Conservation (phyloP, 2,888 invertebrate species). For the Rhopalosiphum nymphaeae region DNA sequence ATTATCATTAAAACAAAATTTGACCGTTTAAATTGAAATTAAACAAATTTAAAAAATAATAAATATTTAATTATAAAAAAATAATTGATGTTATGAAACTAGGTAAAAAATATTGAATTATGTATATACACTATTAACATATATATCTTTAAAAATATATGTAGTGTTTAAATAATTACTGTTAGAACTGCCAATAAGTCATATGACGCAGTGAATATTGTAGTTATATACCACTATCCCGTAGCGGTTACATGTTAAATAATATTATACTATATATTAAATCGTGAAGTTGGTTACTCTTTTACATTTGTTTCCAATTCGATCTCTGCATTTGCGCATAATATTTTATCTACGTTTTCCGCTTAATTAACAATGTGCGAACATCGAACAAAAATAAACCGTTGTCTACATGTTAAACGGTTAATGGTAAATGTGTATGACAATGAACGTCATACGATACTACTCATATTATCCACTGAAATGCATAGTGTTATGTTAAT, state of each 20-base stretch:
- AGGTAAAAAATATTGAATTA: background rate
- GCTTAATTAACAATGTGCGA: background rate
- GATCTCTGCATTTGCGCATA: background rate
- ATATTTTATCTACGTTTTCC: background rate
- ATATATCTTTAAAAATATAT: too few relatives aligned
- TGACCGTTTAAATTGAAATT: background rate
- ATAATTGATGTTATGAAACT: background rate
- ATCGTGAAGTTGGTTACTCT: background rate
- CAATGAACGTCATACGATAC: background rate
- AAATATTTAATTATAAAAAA: background rate
- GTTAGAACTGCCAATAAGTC: background rate
- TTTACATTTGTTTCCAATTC: background rate
- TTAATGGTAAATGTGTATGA: background rate
- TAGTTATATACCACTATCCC: background rate
- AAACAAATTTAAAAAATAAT: background rate
- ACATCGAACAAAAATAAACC: background rate
- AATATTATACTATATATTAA: background rate
- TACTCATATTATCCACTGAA: background rate
- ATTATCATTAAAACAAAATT: background rate
- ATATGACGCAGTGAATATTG: background rate
- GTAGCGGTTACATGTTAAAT: background rate
- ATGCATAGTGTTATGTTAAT: background rate
- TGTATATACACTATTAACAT: too few relatives aligned
- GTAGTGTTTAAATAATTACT: background rate
- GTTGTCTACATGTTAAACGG: background rate